Evolutionary conservation across 92 coral and sea anemone species (phyloP).

Genomic region (Zoanthus sociatus): DNA sequence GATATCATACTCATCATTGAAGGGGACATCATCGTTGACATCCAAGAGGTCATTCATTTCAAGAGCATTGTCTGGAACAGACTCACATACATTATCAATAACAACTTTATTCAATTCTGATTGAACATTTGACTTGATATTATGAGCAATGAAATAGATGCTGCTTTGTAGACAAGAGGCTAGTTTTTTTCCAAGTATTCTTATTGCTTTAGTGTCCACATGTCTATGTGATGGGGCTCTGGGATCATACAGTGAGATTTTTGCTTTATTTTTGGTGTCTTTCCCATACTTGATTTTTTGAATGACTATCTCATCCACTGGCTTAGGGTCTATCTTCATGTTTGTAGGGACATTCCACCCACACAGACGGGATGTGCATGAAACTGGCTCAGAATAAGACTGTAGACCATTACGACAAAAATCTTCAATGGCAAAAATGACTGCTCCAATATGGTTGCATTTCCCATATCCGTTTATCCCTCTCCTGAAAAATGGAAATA

Average conservation of each 20-base stretch:
- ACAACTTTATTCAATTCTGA: not conserved
- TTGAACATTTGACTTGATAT: not conserved
- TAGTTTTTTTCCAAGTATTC: conserved; percentile 6
- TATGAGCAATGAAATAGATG: conserved; percentile 30
- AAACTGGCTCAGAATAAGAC: not conserved
- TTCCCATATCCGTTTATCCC: conserved; percentile 1
- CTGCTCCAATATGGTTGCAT: conserved; percentile 7
- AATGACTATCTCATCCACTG: not conserved
- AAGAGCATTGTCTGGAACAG: conserved; percentile 25
- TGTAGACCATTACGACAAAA: not conserved
- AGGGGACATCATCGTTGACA: not conserved
- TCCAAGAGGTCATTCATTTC: not conserved
- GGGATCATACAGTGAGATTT: conserved; percentile 45
- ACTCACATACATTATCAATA: conserved; percentile 46
- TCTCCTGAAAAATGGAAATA: conserved; percentile 1
- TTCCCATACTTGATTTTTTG: conserved; percentile 28
- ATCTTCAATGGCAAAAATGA: not conserved
- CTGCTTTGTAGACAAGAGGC: conserved; percentile 15
- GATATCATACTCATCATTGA: conserved; percentile 30
- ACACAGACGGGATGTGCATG: conserved; percentile 29
- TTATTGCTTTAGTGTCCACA: not conserved
- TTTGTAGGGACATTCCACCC: not conserved
- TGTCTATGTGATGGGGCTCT: conserved; percentile 38
- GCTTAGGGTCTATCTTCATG: conserved; percentile 8
- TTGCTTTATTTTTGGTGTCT: conserved; percentile 24